Evolutionary conservation across 2,113 vertebrate species (phyloP).

Genomic region (Lamprotornis superbus): DNA sequence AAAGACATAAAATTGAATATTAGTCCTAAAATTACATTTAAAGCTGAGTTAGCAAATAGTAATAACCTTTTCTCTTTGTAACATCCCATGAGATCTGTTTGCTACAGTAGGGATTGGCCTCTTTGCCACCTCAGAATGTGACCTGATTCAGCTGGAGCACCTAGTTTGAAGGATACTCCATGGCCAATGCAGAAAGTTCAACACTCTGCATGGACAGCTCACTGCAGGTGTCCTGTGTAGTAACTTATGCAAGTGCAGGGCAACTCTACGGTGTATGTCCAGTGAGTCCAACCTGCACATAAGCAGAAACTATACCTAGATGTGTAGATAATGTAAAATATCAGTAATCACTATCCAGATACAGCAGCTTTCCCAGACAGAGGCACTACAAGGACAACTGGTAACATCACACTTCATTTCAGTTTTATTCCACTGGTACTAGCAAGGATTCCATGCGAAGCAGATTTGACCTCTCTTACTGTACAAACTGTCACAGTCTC

Average conservation of each 20-base stretch:
- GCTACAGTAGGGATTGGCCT: not conserved
- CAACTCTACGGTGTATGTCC: not conserved
- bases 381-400: accelerated
- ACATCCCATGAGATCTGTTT: not conserved
- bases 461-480: not conserved
- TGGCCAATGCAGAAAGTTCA: not conserved
- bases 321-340: not conserved
- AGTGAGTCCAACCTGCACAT: not conserved
- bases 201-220: not conserved
- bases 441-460: accelerated
- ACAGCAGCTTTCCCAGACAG: not conserved
- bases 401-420: not conserved
- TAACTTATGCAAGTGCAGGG: not conserved
- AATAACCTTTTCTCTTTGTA: not conserved
- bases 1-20: not conserved
- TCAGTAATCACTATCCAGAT: not conserved
- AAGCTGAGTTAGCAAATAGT: not conserved
- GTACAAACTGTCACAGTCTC: not conserved
- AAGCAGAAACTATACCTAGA: not conserved
- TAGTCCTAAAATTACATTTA: not conserved
- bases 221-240: not conserved
- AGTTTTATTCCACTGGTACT: not conserved
- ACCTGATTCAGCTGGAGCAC: not conserved
- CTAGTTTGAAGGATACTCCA: not conserved
- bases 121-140: not conserved